phyloP scores from a whole-genome alignment of 2,113 vertebrate species.

The Antechinus flavipes region DNA sequence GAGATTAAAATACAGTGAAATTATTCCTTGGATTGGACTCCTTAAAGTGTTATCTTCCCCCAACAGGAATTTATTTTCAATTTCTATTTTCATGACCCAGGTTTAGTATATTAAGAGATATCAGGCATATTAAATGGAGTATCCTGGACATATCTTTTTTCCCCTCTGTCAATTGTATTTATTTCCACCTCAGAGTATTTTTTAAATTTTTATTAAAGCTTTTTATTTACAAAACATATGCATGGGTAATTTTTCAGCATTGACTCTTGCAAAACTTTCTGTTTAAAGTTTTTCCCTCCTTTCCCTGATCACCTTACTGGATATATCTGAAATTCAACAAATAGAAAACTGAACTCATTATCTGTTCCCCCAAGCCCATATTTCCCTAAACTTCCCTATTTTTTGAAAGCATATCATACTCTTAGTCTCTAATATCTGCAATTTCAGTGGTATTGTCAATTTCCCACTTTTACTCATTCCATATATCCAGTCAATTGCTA shows the following conservation, averaged over 20 bases:
- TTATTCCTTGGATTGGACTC: neutral
- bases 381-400: neutral
- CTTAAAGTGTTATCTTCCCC: neutral
- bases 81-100: neutral
- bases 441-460: neutral
- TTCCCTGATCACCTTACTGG: neutral
- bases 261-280: too few species aligned
- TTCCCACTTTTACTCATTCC: neutral
- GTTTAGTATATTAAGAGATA: neutral
- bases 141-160: neutral
- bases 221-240: too few species aligned
- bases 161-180: too few species aligned
- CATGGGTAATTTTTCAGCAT: too few species aligned
- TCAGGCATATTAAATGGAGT: neutral
- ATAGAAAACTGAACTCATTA: neutral
- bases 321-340: neutral
- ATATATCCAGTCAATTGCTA: neutral
- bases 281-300: too few species aligned
- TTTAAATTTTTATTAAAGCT: too few species aligned
- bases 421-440: neutral
- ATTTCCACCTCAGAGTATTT: too few species aligned
- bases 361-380: neutral
- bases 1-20: neutral
- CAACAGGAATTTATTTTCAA: neutral
- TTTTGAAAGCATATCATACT: neutral